phyloP scores from a whole-genome alignment of 64 coral and sea anemone species.

The Stichodactyla helianthus region DNA sequence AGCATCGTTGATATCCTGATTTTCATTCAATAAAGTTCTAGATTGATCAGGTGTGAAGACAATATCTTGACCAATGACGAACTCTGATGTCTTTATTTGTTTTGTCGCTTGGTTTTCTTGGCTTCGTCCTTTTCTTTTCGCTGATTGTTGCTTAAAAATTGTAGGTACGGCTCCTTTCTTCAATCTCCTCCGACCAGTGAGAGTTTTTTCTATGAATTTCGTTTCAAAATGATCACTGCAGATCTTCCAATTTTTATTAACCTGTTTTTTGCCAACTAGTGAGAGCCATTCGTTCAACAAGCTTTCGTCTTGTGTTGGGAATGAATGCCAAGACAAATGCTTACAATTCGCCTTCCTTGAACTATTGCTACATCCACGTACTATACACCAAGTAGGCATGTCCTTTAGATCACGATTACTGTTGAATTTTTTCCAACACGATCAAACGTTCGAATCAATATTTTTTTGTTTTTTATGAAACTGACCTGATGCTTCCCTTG shows the following conservation, averaged over 20 bases:
- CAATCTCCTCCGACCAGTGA: background rate
- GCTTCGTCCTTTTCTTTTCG: background rate
- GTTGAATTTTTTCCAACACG: background rate
- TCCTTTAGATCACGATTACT: background rate
- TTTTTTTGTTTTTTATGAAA: background rate
- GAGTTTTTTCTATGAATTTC: background rate
- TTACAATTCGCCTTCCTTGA: background rate
- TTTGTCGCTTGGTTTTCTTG: background rate
- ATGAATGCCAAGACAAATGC: slow-evolving; percentile 5
- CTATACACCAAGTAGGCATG: slow-evolving; percentile 22
- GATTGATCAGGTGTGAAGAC: background rate
- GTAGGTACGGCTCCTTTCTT: slow-evolving; percentile 16
- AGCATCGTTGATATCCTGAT: background rate
- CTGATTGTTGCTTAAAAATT: background rate
- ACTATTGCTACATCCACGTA: background rate
- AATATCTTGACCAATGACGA: background rate
- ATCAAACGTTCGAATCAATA: background rate
- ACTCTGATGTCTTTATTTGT: background rate
- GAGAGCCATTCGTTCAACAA: background rate
- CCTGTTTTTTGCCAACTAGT: background rate
- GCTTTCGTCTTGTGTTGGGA: background rate
- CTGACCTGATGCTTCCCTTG: background rate
- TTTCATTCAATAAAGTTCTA: background rate
- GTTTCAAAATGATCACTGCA: slow-evolving; percentile 6
- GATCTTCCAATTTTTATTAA: slow-evolving; percentile 14